A percentile compares a stretch with the other conserved stretches of the same genome.
phyloP scores from a whole-genome alignment of 2,888 invertebrate species.

The Drosophila pegasa region DNA sequence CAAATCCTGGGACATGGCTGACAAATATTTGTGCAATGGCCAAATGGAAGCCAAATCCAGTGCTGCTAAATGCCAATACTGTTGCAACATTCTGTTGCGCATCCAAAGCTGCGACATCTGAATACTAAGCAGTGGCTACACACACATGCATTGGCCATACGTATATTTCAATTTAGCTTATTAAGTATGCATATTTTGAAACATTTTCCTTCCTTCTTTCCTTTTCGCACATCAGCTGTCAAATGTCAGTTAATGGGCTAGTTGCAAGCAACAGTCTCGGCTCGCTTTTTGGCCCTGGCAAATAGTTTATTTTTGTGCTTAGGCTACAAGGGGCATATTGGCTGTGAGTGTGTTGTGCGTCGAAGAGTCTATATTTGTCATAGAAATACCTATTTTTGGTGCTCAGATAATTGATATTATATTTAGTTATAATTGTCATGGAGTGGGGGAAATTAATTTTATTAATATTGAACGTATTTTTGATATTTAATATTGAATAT shows the following conservation, averaged over 20 bases:
- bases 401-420: too few species aligned
- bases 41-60: conserved; percentile 23
- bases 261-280: not conserved
- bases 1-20: conserved; percentile 22
- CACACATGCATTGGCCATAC: not conserved
- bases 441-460: too few species aligned
- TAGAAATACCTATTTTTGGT: too few species aligned
- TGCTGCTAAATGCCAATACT: conserved; percentile 10
- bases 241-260: not conserved
- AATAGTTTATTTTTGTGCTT: not conserved
- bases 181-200: conserved; percentile 3
- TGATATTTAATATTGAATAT: too few species aligned
- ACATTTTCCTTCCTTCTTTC: not conserved
- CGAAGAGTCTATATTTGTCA: too few species aligned
- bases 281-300: not conserved
- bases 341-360: too few species aligned
- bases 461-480: too few species aligned
- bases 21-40: conserved; percentile 40
- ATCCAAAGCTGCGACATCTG: conserved; percentile 16
- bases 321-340: not conserved
- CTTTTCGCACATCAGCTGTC: not conserved
- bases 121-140: conserved; percentile 13
- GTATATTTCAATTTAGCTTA: conserved; percentile 1
- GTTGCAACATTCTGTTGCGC: not conserved
- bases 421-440: too few species aligned